Percentiles rank a stretch among this genome's conserved stretches.
Evolutionary conservation across 2,113 vertebrate species (phyloP).

Genomic region (Gulo gulo): DNA sequence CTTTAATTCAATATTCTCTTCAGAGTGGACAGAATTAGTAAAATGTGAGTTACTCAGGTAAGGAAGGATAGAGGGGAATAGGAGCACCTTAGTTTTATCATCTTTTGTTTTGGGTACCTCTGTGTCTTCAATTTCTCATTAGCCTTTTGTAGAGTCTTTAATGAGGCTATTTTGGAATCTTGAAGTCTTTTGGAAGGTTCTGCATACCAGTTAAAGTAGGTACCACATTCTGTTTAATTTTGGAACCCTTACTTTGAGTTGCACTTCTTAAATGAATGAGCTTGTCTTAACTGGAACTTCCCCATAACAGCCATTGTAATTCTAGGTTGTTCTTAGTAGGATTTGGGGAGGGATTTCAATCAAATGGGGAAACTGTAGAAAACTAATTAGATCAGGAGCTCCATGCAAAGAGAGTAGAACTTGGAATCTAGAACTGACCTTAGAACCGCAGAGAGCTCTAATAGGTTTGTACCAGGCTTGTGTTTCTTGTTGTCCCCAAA

Average conservation of each 20-base stretch:
- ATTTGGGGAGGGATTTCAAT: neutral
- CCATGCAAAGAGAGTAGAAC: neutral
- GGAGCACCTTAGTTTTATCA: neutral
- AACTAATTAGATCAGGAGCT: neutral
- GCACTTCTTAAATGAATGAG: neutral
- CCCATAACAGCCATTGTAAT: neutral
- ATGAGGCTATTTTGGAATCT: neutral
- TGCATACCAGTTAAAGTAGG: neutral
- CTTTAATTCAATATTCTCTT: neutral
- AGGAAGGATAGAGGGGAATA: neutral
- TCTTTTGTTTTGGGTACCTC: neutral
- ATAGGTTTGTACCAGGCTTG: neutral
- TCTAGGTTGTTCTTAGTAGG: neutral
- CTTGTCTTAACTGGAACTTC: neutral
- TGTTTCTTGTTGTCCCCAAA: neutral
- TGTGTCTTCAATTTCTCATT: neutral
- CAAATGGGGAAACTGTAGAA: neutral
- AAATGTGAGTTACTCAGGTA: neutral
- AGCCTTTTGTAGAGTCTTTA: neutral
- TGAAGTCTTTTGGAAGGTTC: neutral
- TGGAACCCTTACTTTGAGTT: neutral
- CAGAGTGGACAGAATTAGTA: neutral
- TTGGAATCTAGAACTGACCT: neutral
- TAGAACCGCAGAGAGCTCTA: neutral
- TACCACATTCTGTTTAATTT: neutral